phyloP scores from a whole-genome alignment of 2,888 invertebrate species.

The Stenotaenia linearis region DNA sequence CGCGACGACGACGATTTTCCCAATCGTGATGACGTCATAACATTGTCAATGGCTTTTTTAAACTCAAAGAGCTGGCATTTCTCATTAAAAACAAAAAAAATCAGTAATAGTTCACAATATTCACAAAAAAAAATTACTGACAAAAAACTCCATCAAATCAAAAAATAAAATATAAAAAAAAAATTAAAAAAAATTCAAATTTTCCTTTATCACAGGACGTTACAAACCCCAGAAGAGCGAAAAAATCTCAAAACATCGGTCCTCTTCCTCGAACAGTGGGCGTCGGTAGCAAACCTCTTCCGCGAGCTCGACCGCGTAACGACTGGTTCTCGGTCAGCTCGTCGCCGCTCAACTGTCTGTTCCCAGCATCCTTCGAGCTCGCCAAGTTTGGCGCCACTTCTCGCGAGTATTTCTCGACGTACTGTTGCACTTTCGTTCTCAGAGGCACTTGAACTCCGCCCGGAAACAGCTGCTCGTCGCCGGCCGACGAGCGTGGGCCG shows the following conservation, averaged over 20 bases:
- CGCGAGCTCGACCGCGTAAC: background rate
- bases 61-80: background rate
- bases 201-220: background rate
- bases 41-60: background rate
- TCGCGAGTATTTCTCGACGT: constrained; percentile 36
- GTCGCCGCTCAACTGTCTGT: background rate
- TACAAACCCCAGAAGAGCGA: background rate
- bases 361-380: background rate
- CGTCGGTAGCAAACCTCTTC: background rate
- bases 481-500: background rate
- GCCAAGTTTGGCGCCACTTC: constrained; percentile 31
- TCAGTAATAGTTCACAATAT: background rate
- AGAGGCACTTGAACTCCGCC: constrained; percentile 28
- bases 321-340: background rate
- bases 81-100: background rate
- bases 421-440: constrained; percentile 39
- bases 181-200: background rate
- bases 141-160: no score
- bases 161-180: background rate
- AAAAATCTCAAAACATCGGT: background rate
- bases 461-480: background rate
- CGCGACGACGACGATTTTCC: no score
- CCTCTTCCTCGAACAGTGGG: background rate
- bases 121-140: background rate
- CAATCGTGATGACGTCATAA: background rate